Base-by-base conservation (phyloP, 2,797 vertebrate genomes). In the Bradypodion pumilum region DNA sequence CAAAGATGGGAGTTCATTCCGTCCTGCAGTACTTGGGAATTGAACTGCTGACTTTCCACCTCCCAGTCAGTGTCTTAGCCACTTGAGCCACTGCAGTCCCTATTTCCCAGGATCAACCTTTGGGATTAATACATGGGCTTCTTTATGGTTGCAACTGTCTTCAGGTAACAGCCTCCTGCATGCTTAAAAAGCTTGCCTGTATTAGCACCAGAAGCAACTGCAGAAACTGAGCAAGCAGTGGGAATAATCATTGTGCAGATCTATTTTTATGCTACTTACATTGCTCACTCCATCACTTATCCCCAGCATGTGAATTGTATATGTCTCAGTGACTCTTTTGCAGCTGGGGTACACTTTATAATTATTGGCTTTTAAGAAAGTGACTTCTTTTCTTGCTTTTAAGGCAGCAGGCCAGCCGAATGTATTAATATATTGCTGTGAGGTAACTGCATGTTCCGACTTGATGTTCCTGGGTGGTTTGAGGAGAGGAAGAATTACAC, bases 241-340 rank as follows among this genome's bases (percentile, higher is more conserved):
- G 89, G 91, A 91, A 89, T 89, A 88, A 87, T 83, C 89, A 79
- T 85, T 90, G 74, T 84, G 84, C 70, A 85, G 88, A 74, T 91
- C 89, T 86, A 86, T 70, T 90, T 92, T 79, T 85, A 85, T 74
- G 42, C 90, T 89, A 85, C 90, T 74, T 87, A 35, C 40, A 86
- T 81, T 56, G 27, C 44, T 80, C 23, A 60, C 80, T 74, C 63
- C 56, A 81, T 68, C 1, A 0, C 74, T 81, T 85, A 74, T 84
- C 73, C 13, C 82, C 76, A 72, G 77, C 52, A 46, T 78, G 65
- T 19, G 82, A 80, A 86, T 72, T 0, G 0, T 86, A 82, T 69
- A 77, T 65, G 12, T 0, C 78, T 78, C 77, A 69, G 69, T 72
- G 32, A 25, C 85, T 88, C 0, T 69, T 19, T 21, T 88, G 62